phyloP scores from a whole-genome alignment of 2,113 vertebrate species.

The Pampusana beccarii region DNA sequence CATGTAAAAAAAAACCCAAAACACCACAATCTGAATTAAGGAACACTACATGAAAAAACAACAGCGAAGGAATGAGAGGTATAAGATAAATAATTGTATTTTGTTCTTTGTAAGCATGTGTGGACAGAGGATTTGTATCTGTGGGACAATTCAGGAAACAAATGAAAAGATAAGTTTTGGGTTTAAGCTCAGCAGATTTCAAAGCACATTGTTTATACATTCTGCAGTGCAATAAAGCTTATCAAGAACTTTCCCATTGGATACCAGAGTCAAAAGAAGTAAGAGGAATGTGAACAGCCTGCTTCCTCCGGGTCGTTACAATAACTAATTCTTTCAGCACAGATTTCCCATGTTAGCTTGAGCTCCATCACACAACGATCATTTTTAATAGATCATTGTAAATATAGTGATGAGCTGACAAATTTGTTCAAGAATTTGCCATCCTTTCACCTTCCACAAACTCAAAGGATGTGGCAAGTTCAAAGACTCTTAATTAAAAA shows the following conservation, averaged over 20 bases:
- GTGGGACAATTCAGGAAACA: constrained; percentile 33
- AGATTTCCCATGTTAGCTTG: constrained; percentile 7
- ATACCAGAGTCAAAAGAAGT: constrained; percentile 29
- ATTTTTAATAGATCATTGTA: background rate
- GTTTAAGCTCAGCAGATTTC: constrained; percentile 14
- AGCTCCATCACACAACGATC: background rate
- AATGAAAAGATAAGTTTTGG: constrained; percentile 9
- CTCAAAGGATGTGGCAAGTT: background rate
- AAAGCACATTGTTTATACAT: constrained; percentile 29
- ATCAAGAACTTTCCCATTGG: constrained; percentile 48
- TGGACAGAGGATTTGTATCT: background rate
- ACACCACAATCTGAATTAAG: background rate
- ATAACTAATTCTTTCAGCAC: constrained; percentile 16
- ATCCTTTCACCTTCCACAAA: background rate
- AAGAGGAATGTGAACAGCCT: constrained; percentile 35
- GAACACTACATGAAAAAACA: background rate
- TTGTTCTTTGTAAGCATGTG: background rate
- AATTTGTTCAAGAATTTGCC: background rate
- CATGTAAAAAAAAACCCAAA: background rate
- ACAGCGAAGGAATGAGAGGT: background rate
- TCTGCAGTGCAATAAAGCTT: constrained; percentile 46
- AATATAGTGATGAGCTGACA: background rate
- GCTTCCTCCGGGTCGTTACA: background rate
- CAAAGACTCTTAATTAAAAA: constrained; percentile 20
- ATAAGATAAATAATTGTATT: background rate